Evolutionary conservation across 1,140 invertebrate species (phyloP).

Genomic region (Bilobella aurantiaca): DNA sequence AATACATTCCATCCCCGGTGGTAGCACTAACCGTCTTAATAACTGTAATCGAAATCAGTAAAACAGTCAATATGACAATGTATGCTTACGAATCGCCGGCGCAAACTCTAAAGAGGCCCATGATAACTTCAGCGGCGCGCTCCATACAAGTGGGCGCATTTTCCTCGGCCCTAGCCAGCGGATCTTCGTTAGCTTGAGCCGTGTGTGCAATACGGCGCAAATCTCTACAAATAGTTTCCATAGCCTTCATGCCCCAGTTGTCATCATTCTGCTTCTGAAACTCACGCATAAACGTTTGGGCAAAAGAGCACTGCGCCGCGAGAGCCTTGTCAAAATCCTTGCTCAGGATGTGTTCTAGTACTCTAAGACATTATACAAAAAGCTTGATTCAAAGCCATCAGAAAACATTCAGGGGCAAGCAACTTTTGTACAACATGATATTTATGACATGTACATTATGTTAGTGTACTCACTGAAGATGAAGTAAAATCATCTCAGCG

Average conservation of each 20-base stretch:
- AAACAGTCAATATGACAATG: constrained; percentile 12
- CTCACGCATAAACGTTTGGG: constrained; percentile 68
- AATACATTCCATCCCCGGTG: too few species aligned
- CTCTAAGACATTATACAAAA: constrained; percentile 42
- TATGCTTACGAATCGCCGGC: constrained; percentile 72
- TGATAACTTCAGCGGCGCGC: constrained; percentile 77
- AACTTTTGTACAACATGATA: too few species aligned
- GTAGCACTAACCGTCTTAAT: too few species aligned
- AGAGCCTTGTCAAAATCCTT: constrained; percentile 66
- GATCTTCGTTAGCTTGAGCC: constrained; percentile 49
- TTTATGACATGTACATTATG: not conserved
- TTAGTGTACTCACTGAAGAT: constrained; percentile 39
- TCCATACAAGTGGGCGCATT: constrained; percentile 41
- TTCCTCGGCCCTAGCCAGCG: constrained; percentile 35
- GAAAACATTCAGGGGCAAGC: too few species aligned
- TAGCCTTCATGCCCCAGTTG: constrained; percentile 86
- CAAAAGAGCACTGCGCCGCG: constrained; percentile 61
- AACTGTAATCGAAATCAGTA: too few species aligned
- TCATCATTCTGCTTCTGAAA: constrained; percentile 84
- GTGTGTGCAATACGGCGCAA: constrained; percentile 69
- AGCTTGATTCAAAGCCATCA: constrained; percentile 1
- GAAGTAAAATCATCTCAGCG: constrained; percentile 66
- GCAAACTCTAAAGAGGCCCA: constrained; percentile 90
- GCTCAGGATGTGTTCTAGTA: constrained; percentile 51
- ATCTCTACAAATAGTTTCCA: constrained; percentile 81